phyloP scores from a whole-genome alignment of 1,140 invertebrate species.

The Ooceraea biroi region DNA sequence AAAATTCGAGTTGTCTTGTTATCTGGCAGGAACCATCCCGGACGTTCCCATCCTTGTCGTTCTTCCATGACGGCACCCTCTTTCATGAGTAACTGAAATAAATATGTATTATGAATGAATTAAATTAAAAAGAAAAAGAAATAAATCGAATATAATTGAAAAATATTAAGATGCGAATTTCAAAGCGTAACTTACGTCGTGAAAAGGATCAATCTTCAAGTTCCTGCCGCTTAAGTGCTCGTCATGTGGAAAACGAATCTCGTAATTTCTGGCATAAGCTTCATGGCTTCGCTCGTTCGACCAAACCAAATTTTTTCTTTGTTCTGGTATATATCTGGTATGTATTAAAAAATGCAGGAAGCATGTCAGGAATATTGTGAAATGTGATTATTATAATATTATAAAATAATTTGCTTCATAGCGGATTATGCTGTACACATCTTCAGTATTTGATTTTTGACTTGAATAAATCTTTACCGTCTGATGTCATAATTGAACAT shows the following conservation, averaged over 20 bases:
- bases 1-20: constrained; percentile 86
- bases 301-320: constrained; percentile 91
- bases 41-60: constrained; percentile 94
- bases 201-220: constrained; percentile 89
- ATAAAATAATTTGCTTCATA: background rate
- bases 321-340: constrained; percentile 90
- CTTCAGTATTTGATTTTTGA: constrained; percentile 3
- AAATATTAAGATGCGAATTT: background rate
- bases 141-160: constrained; percentile 48
- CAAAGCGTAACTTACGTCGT: constrained; percentile 86
- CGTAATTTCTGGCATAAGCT: constrained; percentile 95
- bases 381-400: background rate
- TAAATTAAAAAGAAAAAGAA: constrained; percentile 13
- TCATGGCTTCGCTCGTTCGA: constrained; percentile 93
- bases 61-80: constrained; percentile 94
- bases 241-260: constrained; percentile 93
- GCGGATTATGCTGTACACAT: background rate
- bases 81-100: constrained; percentile 88
- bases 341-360: constrained; percentile 13
- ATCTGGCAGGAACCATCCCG: constrained; percentile 91
- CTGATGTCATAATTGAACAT: constrained; percentile 95
- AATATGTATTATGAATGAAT: constrained; percentile 24
- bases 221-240: constrained; percentile 94
- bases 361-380: background rate
- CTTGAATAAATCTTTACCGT: constrained; percentile 79